Conservation (phyloP, 1,140 invertebrate species). For the Microplitis demolitor region DNA sequence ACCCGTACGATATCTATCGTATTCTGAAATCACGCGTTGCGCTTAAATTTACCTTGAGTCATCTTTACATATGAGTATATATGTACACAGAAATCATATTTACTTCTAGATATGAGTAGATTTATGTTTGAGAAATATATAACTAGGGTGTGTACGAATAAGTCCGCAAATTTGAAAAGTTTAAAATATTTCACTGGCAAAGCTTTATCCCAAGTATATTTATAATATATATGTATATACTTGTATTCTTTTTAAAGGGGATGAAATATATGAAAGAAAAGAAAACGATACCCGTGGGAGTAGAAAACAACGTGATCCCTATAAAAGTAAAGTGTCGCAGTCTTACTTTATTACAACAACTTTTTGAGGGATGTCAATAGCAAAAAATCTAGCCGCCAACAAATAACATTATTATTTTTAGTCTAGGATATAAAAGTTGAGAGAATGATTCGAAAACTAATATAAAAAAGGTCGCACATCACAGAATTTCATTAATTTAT, state of each 20-base stretch:
- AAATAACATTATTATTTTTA: no score
- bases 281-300: constrained; percentile 17
- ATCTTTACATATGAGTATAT: not conserved
- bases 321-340: not conserved
- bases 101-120: no score
- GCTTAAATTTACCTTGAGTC: constrained; percentile 10
- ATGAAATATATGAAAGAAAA: not conserved
- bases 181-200: not conserved
- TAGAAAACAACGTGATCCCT: not conserved
- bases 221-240: constrained; percentile 4
- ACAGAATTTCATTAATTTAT: no score
- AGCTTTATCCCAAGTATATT: not conserved
- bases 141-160: not conserved
- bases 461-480: no score
- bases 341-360: constrained; percentile 26
- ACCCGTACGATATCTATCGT: constrained; percentile 24
- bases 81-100: not conserved
- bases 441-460: no score
- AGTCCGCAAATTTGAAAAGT: constrained; percentile 18
- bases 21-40: constrained; percentile 20
- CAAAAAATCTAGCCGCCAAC: no score
- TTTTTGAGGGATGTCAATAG: constrained; percentile 23
- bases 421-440: no score
- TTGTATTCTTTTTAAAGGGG: constrained; percentile 1
- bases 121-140: no score